Percentiles rank a stretch among this genome's conserved stretches.
These are phyloP conservation scores for Vimba vimba DNA, from an alignment of 2,113 vertebrate species.

Conservation along the genomic window DNA sequence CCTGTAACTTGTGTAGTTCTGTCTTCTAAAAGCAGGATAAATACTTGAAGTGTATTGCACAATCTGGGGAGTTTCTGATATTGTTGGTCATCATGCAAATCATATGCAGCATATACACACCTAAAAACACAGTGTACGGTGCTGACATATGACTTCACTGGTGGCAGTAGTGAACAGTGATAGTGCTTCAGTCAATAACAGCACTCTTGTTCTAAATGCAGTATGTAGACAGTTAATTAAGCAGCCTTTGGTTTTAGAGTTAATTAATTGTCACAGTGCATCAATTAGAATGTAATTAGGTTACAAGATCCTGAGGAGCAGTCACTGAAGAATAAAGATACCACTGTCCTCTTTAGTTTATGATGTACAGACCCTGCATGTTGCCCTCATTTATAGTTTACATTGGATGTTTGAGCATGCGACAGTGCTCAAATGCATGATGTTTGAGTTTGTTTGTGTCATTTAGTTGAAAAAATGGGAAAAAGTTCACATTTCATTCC, in stretches of 20 bases:
- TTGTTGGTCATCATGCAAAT: neutral
- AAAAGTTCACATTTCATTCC: neutral
- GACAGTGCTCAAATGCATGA: neutral
- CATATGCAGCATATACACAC: neutral
- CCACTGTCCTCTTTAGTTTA: slow-evolving; percentile 28
- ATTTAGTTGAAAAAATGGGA: neutral
- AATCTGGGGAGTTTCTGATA: neutral
- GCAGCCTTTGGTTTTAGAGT: slow-evolving; percentile 77
- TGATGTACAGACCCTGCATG: neutral
- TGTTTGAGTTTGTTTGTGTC: neutral
- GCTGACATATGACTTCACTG: slow-evolving; percentile 40
- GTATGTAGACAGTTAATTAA: slow-evolving; percentile 86
- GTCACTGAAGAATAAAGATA: slow-evolving; percentile 50
- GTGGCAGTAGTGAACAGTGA: slow-evolving; percentile 5
- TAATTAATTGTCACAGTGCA: slow-evolving; percentile 87
- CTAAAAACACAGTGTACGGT: neutral
- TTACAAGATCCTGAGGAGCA: slow-evolving; percentile 69
- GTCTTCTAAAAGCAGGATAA: neutral
- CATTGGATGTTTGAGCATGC: neutral
- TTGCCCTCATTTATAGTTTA: slow-evolving; percentile 3
- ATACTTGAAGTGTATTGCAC: neutral
- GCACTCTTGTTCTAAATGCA: slow-evolving; percentile 73
- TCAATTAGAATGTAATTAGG: slow-evolving; percentile 88
- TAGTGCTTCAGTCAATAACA: slow-evolving; percentile 65
- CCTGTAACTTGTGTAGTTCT: no score